phyloP scores from a whole-genome alignment of 2,888 invertebrate species.

The Sipha maydis region DNA sequence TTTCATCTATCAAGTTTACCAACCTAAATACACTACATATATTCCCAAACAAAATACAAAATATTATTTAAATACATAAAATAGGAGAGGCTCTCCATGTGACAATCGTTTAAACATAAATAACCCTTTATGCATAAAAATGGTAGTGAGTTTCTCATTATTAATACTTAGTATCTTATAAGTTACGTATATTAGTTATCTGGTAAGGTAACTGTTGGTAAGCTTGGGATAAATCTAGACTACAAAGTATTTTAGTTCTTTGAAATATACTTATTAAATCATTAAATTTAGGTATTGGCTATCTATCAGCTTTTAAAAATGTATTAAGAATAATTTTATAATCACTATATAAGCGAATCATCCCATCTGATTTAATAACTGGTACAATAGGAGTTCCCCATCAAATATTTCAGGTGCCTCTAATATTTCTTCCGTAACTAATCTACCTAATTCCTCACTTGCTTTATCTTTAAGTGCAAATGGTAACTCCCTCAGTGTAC shows the following conservation, averaged over 20 bases:
- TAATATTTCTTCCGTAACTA: too few relatives aligned
- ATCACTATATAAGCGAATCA: background rate
- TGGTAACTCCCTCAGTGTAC: too few relatives aligned
- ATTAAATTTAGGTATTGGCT: background rate
- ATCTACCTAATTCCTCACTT: too few relatives aligned
- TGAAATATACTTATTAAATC: background rate
- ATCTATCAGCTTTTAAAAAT: background rate
- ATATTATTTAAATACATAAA: too few relatives aligned
- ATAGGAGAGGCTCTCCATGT: too few relatives aligned
- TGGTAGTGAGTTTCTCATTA: constrained; percentile 65
- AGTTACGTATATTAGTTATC: too few relatives aligned
- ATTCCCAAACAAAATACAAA: too few relatives aligned
- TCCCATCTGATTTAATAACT: background rate
- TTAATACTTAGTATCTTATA: constrained; percentile 66
- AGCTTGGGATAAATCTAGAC: too few relatives aligned
- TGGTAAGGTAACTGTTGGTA: constrained; percentile 66
- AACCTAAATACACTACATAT: too few relatives aligned
- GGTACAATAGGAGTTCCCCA: background rate
- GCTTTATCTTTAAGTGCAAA: too few relatives aligned
- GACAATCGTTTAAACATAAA: constrained; percentile 66
- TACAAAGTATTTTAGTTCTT: background rate
- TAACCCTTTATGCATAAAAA: constrained; percentile 66
- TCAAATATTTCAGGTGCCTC: too few relatives aligned
- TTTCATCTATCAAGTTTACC: too few relatives aligned
- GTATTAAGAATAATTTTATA: background rate